These are phyloP conservation scores for Megaceryle alcyon DNA, from an alignment of 2,797 vertebrate genomes.

Conservation along the genomic window DNA sequence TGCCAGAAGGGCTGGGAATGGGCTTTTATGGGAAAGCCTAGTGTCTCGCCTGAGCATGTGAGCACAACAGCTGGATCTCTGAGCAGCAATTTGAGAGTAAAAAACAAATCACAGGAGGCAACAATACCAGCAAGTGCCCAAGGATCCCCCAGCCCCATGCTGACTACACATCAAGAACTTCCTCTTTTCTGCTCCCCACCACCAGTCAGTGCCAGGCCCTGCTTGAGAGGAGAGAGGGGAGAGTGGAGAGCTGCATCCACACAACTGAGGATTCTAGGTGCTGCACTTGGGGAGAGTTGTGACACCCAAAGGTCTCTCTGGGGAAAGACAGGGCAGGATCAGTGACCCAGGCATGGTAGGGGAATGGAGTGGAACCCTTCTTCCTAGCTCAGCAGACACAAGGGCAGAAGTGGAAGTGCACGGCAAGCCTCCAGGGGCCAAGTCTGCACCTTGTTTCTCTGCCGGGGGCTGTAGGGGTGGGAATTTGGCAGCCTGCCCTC, in stretches of 20 bases:
- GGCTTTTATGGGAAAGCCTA: not conserved
- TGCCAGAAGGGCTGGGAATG: not conserved
- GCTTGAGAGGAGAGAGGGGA: not conserved
- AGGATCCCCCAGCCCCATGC: not conserved
- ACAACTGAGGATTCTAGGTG: not conserved
- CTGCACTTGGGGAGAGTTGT: not conserved
- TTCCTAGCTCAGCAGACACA: not conserved
- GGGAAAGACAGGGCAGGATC: not conserved
- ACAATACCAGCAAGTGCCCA: not conserved
- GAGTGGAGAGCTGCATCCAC: not conserved
- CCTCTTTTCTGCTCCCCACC: not conserved
- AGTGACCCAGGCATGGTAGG: not conserved
- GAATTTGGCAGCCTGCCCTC: not conserved
- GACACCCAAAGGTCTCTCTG: not conserved
- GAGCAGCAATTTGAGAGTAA: not conserved
- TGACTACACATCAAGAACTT: not conserved
- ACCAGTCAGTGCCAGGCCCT: not conserved
- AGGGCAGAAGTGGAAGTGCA: not conserved
- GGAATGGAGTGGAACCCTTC: not conserved
- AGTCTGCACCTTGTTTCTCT: constrained; percentile 25
- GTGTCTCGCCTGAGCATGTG: not conserved
- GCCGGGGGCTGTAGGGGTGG: not conserved
- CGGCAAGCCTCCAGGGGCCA: not conserved
- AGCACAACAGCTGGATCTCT: not conserved
- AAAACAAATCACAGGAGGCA: not conserved